Evolutionary conservation across 2,113 vertebrate species (phyloP), one percentile per base, ranked within the genome.

Genomic region (Ailuropoda melanoleuca): DNA sequence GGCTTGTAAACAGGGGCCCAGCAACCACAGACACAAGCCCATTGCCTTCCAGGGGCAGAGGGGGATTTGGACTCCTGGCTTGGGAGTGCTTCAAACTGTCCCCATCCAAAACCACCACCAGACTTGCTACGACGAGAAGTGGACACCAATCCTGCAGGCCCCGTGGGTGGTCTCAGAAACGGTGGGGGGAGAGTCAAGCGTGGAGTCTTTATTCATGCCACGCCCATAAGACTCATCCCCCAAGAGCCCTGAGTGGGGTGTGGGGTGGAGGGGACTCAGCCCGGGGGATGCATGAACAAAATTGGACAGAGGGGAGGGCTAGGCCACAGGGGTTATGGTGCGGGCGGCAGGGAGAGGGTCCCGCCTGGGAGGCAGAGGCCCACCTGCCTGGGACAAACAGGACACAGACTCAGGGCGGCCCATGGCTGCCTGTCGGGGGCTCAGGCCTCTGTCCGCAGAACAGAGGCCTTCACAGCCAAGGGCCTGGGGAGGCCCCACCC

Each of bases 391-490:
- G 14, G 90, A 31, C 62, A 29, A 13, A 31, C 6, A 43, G 3
- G 3, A 31, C 12, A 21, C 7, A 0, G 3, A 1, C 15, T 18
- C 29, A 23, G 3, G 14, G 21, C 66, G 6, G 70, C 9, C 15
- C 43, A 9, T 0, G 17, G 70, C 68, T 34, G 24, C 55, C 13
- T 2, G 8, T 5, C 0, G 0, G 56, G n/a, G 21, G 19, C 88
- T 66, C 50, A 3, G 46, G 55, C 11, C 9, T 0, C 31, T 4
- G 5, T 56, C 56, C 34, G 31, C 46, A 66, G 43, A 43, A 4
- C 0, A 18, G 31, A 14, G 10, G 6, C 0, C 2, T 62, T 46
- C 0, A 19, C 10, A 4, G 12, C 43, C 31, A 7, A 2, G 39
- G 17, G 0, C 24, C 55, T 39, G 7, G 11, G 60, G 50, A 26